Conservation (phyloP, 2,888 invertebrate species). For the Pandemis heparana region DNA sequence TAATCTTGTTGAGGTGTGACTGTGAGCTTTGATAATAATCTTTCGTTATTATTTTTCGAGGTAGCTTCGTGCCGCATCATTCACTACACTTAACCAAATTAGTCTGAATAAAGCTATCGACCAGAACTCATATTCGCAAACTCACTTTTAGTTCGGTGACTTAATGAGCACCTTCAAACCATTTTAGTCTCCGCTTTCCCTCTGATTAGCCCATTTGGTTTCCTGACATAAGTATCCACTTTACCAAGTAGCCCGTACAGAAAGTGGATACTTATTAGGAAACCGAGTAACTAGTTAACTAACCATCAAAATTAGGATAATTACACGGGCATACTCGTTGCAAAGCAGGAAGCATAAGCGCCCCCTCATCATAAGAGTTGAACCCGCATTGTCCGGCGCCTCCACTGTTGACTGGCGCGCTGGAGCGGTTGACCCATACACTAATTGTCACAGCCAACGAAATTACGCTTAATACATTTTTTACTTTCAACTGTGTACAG, state of each 20-base stretch:
- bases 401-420: constrained; percentile 43
- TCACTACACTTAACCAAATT: neutral
- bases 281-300: neutral
- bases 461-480: constrained; percentile 49
- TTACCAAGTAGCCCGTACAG: too few species aligned
- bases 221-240: too few species aligned
- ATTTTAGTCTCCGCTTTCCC: neutral
- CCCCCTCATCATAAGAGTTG: constrained; percentile 67
- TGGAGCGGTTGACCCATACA: constrained; percentile 58
- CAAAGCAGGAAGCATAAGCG: constrained; percentile 48
- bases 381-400: constrained; percentile 58
- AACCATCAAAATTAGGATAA: constrained; percentile 10
- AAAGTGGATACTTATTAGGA: too few species aligned
- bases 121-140: neutral
- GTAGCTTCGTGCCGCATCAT: neutral
- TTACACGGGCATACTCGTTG: constrained; percentile 26
- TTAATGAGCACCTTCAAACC: neutral
- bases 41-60: neutral
- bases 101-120: neutral
- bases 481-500: constrained; percentile 47
- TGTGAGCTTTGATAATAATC: neutral
- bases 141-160: neutral
- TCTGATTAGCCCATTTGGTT: neutral
- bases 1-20: constrained; percentile 1
- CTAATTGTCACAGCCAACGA: constrained; percentile 55